Base-by-base conservation (phyloP, 2,797 vertebrate species). In the Peromyscus eremicus region DNA sequence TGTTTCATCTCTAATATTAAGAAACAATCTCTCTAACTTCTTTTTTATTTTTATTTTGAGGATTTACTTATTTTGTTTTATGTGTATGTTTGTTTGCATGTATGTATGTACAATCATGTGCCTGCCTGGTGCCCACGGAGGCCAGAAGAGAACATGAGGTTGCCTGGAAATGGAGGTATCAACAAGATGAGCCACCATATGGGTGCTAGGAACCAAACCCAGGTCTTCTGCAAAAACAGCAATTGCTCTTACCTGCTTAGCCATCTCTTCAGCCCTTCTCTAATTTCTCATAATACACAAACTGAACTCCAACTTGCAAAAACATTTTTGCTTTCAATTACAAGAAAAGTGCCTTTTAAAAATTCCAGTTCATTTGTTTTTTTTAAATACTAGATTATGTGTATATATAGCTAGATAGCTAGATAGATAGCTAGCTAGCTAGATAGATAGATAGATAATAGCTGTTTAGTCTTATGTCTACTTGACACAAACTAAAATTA, bases 261-360 rank as follows among this genome's bases (percentile, higher is more conserved):
- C 13, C 11, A 25, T 49, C 83, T 85, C 12, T 12, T 19, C 40
- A 68, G 5, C 29, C 29, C 25, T 29, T 66, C 34, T 52, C 29
- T 55, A 85, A 92, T 92, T 77, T 80, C 46, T 95, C 14, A 86
- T 89, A 76, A 62, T 80, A 25, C 3, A 43, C 57, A 94, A 81
- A 34, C 62, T 85, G 32, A 89, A 83, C n/a, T 92, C 37, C 11
- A 93, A 91, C 3, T 79, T 92, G 17, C 84, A 43, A 92, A 96
- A 94, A 49, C 32, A 8, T 66, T 57, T 91, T 92, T 95, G 43
- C 32, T 82, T 91, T 32, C 55, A 64, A 9, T 82, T 86, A 89
- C 4, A 92, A 92, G 27, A 76, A 68, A 95, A 71, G 64, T 84
- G 27, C 2, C 29, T 68, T 91, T 95, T 68, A 37, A 25, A 34